These are phyloP conservation scores for Xenopus petersii DNA, from an alignment of 2,797 vertebrate species.

Conservation along the genomic window DNA sequence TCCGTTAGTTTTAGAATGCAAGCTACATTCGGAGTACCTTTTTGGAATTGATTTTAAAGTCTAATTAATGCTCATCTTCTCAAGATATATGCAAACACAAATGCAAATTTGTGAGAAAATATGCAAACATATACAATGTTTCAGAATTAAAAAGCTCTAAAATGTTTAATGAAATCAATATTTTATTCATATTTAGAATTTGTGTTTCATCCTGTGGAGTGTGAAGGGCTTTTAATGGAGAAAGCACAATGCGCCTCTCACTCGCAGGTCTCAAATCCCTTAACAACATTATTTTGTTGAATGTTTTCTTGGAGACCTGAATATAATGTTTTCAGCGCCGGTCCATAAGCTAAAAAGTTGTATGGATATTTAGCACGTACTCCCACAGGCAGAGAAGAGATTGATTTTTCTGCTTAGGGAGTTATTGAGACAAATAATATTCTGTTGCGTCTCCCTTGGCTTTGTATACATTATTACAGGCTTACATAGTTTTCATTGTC, in stretches of 20 bases:
- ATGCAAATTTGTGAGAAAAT: slow-evolving; percentile 79
- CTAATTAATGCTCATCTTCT: slow-evolving; percentile 76
- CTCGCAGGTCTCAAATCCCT: neutral
- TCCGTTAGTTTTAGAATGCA: slow-evolving; percentile 67
- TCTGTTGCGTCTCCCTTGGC: neutral
- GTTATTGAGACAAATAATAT: neutral
- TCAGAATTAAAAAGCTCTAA: slow-evolving; percentile 78
- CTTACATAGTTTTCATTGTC: slow-evolving; percentile 9
- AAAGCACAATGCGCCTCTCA: slow-evolving; percentile 14
- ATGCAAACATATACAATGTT: slow-evolving; percentile 81
- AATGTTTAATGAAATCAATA: slow-evolving; percentile 81
- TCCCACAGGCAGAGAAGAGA: too few relatives aligned
- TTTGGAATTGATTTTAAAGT: slow-evolving; percentile 79
- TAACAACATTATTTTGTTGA: slow-evolving; percentile 8
- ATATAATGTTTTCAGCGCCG: neutral
- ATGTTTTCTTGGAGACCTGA: neutral
- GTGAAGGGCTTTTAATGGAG: slow-evolving; percentile 9
- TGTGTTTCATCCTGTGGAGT: slow-evolving; percentile 23
- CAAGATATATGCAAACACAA: slow-evolving; percentile 82
- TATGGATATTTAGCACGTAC: too few relatives aligned
- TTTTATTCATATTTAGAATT: slow-evolving; percentile 76
- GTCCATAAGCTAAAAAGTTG: neutral
- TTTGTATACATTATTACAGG: neutral
- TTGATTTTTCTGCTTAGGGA: too few relatives aligned
- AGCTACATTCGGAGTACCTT: slow-evolving; percentile 74